A percentile compares a stretch with the other conserved stretches of the same genome.
Evolutionary conservation across 2,113 vertebrate genomes (phyloP).

Genomic region (Plecotus auritus): DNA sequence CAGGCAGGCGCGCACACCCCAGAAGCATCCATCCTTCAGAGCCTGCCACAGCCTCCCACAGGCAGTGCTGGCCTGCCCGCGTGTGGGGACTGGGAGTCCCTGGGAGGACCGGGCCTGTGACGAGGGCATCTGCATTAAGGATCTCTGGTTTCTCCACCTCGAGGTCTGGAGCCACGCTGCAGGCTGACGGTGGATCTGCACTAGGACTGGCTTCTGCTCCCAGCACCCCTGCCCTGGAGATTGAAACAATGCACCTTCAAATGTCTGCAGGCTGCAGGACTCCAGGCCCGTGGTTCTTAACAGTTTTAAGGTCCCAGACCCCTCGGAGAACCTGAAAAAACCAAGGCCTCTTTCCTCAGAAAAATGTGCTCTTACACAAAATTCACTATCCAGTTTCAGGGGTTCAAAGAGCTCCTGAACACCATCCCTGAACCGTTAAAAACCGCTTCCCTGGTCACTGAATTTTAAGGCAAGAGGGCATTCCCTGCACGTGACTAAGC

Average conservation of each 20-base stretch:
- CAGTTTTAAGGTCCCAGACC: neutral
- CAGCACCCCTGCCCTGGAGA: fast-evolving
- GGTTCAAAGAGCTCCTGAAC: neutral
- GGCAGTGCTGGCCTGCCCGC: neutral
- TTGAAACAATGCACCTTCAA: neutral
- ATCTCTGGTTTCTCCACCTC: neutral
- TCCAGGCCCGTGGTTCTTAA: neutral
- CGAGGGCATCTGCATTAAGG: neutral
- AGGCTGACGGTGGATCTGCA: fast-evolving
- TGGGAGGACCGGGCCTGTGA: neutral
- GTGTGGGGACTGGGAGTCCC: neutral
- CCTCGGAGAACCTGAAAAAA: neutral
- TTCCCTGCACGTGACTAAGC: neutral
- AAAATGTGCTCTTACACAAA: neutral
- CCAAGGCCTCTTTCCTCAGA: neutral
- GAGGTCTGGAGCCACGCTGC: neutral
- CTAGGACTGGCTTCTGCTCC: no score
- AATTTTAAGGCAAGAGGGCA: neutral
- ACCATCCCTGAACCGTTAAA: neutral
- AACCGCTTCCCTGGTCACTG: neutral
- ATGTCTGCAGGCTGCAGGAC: neutral
- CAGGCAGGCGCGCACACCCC: neutral
- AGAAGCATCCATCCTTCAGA: neutral
- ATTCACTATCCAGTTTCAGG: neutral
- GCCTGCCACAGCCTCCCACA: neutral